phyloP scores from a whole-genome alignment of 2,888 invertebrate genomes.

The Hirtodrosophila trivittata region DNA sequence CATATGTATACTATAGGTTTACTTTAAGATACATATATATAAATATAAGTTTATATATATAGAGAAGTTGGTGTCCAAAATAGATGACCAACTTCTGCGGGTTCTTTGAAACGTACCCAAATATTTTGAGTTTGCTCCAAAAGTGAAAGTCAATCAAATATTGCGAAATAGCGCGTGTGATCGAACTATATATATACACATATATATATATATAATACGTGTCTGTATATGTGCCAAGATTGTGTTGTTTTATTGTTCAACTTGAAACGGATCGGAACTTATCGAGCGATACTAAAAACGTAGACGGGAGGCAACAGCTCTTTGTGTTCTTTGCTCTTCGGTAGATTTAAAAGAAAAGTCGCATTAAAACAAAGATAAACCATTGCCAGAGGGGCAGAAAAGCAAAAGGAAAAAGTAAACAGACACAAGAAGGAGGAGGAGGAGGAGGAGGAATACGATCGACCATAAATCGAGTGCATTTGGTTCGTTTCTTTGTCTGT shows the following conservation, averaged over 20 bases:
- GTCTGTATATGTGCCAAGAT: constrained; percentile 35
- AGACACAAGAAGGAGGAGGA: constrained; percentile 35
- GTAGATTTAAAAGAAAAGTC: constrained; percentile 55
- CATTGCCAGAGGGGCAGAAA: constrained; percentile 20
- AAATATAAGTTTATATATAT: constrained; percentile 7
- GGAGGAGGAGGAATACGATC: constrained; percentile 27
- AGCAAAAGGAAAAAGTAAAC: constrained; percentile 23
- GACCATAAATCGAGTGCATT: constrained; percentile 48
- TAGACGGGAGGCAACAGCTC: constrained; percentile 30
- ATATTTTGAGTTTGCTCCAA: constrained; percentile 10
- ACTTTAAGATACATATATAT: constrained; percentile 16
- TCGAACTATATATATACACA: constrained; percentile 36
- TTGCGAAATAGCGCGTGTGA: constrained; percentile 73
- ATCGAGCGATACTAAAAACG: constrained; percentile 7
- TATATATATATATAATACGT: constrained; percentile 13
- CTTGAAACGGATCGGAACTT: constrained; percentile 37
- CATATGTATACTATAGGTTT: constrained; percentile 46
- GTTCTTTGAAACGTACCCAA: constrained; percentile 8
- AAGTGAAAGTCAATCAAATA: constrained; percentile 69
- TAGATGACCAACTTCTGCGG: background rate
- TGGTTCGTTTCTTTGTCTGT: constrained; percentile 50
- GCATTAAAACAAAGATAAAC: constrained; percentile 63
- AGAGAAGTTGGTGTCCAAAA: constrained; percentile 15
- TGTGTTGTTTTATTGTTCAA: constrained; percentile 38
- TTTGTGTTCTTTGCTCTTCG: constrained; percentile 51